These are phyloP conservation scores for Triops longicaudatus DNA, from an alignment of 1,140 invertebrate species.

Conservation along the genomic window DNA sequence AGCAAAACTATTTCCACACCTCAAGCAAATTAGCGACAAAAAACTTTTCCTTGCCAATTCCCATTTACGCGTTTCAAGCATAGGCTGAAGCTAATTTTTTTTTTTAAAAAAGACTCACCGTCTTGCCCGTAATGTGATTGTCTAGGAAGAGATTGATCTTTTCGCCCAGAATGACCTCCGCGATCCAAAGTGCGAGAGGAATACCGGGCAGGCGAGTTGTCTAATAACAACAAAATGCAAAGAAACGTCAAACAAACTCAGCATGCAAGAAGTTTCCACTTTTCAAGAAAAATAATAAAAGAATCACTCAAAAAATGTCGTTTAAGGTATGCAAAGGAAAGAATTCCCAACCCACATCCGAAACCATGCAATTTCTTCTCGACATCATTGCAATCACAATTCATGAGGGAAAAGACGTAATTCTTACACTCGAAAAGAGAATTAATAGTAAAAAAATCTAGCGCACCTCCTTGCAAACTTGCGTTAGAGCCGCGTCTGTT, in stretches of 20 bases:
- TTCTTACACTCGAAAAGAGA: not conserved
- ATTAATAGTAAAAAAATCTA: not conserved
- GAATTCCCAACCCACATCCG: not conserved
- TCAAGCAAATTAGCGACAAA: too few species aligned
- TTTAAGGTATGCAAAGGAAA: constrained; percentile 13
- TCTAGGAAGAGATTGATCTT: constrained; percentile 30
- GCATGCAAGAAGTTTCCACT: constrained; percentile 17
- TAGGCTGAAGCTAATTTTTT: too few species aligned
- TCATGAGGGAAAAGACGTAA: not conserved
- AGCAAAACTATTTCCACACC: not conserved
- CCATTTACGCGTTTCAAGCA: too few species aligned
- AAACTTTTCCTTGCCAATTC: too few species aligned
- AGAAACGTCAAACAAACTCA: constrained; percentile 5
- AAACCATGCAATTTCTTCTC: not conserved
- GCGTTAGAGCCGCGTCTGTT: constrained; percentile 32
- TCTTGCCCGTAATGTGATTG: constrained; percentile 22
- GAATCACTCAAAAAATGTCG: constrained; percentile 18
- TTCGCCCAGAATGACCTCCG: constrained; percentile 26
- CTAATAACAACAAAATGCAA: constrained; percentile 21
- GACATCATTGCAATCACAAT: not conserved
- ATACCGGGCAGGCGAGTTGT: constrained; percentile 29
- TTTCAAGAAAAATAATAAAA: constrained; percentile 12
- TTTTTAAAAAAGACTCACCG: not conserved
- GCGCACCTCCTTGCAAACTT: constrained; percentile 31
- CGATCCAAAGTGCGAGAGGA: constrained; percentile 29